Conservation (phyloP, 2,113 vertebrate genomes). For the Heliornis fulica region DNA sequence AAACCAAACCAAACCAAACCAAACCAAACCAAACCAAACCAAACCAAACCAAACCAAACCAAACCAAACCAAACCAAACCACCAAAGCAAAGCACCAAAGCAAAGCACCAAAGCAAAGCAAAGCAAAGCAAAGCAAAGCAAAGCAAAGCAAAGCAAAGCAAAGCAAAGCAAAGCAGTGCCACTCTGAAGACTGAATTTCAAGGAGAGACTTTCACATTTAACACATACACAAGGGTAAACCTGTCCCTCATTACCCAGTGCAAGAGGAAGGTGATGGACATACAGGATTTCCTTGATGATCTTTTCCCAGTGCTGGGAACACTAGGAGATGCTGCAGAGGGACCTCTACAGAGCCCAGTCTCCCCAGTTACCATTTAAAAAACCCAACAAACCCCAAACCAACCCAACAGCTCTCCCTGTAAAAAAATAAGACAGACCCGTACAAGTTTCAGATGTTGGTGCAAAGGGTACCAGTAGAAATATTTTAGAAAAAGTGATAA, state of each 20-base stretch:
- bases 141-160: not conserved
- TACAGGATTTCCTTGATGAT: not conserved
- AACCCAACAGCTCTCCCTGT: not conserved
- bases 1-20: not conserved
- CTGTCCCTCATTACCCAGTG: not conserved
- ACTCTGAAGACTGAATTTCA: not conserved
- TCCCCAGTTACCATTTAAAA: not conserved
- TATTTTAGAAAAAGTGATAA: not conserved
- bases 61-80: not conserved
- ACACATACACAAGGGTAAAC: accelerated
- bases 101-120: not conserved
- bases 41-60: not conserved
- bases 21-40: too few relatives aligned
- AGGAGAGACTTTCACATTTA: not conserved
- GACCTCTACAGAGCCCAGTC: not conserved
- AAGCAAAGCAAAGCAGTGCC: not conserved
- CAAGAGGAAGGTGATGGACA: not conserved
- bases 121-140: not conserved
- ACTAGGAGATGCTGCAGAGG: not conserved
- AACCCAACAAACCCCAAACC: accelerated
- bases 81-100: too few relatives aligned
- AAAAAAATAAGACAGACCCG: not conserved
- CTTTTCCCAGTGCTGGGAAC: not conserved
- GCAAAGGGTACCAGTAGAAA: not conserved
- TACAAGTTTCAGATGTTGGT: not conserved